Conservation (phyloP, 2,888 invertebrate species). For the Merodon equestris region DNA sequence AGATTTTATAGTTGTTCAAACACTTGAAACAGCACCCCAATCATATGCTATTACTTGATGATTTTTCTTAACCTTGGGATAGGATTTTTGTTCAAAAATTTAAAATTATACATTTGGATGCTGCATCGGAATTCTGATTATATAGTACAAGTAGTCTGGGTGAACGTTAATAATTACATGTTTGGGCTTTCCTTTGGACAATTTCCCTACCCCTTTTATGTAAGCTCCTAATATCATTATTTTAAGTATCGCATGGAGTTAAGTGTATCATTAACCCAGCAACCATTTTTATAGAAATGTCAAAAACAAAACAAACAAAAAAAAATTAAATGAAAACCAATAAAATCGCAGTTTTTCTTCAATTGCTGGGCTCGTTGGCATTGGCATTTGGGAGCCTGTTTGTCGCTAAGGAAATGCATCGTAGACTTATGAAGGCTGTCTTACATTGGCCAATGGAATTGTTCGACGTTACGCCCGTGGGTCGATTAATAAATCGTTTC, state of each 20-base stretch:
- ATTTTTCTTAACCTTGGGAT: too few species aligned
- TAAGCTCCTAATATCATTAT: not conserved
- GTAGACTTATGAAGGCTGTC: constrained; percentile 82
- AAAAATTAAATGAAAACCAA: constrained; percentile 8
- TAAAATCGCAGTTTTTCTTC: constrained; percentile 58
- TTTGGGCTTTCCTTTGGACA: not conserved
- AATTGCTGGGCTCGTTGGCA: constrained; percentile 76
- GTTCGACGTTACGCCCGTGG: constrained; percentile 89
- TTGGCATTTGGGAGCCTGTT: constrained; percentile 79
- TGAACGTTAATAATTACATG: too few species aligned
- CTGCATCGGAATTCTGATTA: too few species aligned
- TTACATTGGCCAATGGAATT: constrained; percentile 85
- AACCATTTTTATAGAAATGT: constrained; percentile 8
- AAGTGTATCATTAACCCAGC: constrained; percentile 20
- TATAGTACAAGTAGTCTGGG: too few species aligned
- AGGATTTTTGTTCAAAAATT: too few species aligned
- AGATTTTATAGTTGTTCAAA: too few species aligned
- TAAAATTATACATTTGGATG: too few species aligned
- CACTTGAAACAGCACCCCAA: too few species aligned
- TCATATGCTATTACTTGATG: too few species aligned
- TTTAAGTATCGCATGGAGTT: constrained; percentile 46
- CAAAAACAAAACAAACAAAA: constrained; percentile 3
- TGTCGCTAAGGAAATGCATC: constrained; percentile 84
- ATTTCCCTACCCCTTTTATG: not conserved
- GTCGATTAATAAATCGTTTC: constrained; percentile 86